These are phyloP conservation scores for Aptenodytes patagonicus DNA, from an alignment of 2,113 vertebrate genomes.

Conservation along the genomic window DNA sequence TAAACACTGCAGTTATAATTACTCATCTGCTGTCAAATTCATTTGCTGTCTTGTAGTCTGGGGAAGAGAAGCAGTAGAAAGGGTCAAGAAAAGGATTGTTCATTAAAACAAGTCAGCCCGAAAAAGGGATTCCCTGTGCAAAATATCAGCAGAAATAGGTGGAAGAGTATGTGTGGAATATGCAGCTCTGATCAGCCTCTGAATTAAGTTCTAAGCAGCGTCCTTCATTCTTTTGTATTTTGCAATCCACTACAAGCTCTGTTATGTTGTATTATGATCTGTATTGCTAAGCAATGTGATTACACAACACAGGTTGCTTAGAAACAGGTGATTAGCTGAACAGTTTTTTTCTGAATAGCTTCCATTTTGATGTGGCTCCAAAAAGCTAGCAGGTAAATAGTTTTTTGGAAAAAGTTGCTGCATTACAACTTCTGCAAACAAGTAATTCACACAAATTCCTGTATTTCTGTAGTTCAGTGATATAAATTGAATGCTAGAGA, in stretches of 20 bases:
- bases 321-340: background rate
- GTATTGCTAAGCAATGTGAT: background rate
- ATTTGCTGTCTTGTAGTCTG: background rate
- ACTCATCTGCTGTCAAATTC: background rate
- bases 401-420: background rate
- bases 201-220: background rate
- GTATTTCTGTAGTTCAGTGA: background rate
- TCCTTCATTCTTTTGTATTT: slow-evolving; percentile 2
- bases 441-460: background rate
- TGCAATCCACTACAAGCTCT: background rate
- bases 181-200: background rate
- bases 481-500: background rate
- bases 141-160: background rate
- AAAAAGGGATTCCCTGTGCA: background rate
- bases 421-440: background rate
- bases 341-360: background rate
- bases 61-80: background rate
- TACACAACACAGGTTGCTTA: background rate
- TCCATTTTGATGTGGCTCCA: background rate
- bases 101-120: background rate
- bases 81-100: background rate
- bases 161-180: background rate
- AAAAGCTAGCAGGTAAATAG: background rate
- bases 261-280: background rate
- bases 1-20: background rate